phyloP scores from a whole-genome alignment of 2,888 invertebrate species.

The Altica lythri region DNA sequence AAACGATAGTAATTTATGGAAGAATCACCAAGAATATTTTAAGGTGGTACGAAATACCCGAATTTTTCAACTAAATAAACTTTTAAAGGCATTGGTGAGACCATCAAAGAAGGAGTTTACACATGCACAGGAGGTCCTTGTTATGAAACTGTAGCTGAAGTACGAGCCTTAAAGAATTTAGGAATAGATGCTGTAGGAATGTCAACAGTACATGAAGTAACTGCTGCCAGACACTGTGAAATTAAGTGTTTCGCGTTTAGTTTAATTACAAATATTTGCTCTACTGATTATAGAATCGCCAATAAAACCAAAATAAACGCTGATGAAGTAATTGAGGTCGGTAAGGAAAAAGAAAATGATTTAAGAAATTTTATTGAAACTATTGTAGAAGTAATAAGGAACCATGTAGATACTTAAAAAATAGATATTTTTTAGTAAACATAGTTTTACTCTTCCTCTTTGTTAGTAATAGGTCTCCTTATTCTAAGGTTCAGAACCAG shows the following conservation, averaged over 20 bases:
- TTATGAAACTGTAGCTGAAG: slow-evolving; percentile 95
- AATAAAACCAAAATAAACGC: slow-evolving; percentile 70
- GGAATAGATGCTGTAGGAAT: slow-evolving; percentile 87
- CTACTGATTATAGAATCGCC: slow-evolving; percentile 71
- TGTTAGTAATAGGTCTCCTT: no score
- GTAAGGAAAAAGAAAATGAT: slow-evolving; percentile 69
- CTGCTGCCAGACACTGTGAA: slow-evolving; percentile 91
- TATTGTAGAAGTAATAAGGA: slow-evolving; percentile 63
- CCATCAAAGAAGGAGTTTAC: slow-evolving; percentile 81
- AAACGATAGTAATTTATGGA: no score
- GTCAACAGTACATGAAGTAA: slow-evolving; percentile 77
- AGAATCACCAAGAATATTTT: no score
- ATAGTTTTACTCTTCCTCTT: no score
- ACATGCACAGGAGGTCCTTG: slow-evolving; percentile 93
- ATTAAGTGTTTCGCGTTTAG: slow-evolving; percentile 71
- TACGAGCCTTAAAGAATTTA: slow-evolving; percentile 77
- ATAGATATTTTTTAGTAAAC: no score
- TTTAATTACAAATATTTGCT: slow-evolving; percentile 89
- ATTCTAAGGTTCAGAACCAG: no score
- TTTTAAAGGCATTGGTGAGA: no score
- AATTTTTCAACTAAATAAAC: no score
- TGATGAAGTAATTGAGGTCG: slow-evolving; percentile 84
- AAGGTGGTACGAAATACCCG: no score
- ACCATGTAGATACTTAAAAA: no score
- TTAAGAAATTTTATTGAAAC: slow-evolving; percentile 69